These are phyloP conservation scores for Iselma pallidipennis DNA, from an alignment of 2,888 invertebrate genomes.

Conservation along the genomic window DNA sequence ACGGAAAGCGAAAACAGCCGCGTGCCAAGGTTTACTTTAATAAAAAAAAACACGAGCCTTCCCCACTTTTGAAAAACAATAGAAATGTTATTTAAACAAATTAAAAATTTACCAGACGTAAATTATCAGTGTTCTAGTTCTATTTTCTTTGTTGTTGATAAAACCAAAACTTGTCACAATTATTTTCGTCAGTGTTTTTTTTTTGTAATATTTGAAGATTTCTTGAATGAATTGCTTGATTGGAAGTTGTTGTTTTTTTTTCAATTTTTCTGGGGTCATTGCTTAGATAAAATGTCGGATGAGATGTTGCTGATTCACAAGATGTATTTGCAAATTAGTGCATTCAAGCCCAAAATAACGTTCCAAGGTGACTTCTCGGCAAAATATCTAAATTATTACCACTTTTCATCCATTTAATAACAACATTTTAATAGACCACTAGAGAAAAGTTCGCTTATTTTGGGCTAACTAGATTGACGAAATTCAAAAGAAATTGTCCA, in stretches of 20 bases:
- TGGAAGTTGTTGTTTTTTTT: too few species aligned
- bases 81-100: too few species aligned
- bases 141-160: background rate
- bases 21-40: background rate
- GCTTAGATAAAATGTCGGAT: conserved; percentile 33
- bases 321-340: conserved; percentile 8
- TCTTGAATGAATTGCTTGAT: too few species aligned
- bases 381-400: conserved; percentile 36
- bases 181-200: background rate
- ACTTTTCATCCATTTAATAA: conserved; percentile 24
- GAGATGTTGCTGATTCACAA: conserved; percentile 27
- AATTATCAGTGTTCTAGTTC: background rate
- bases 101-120: too few species aligned
- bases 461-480: too few species aligned
- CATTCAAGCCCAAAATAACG: conserved; percentile 37
- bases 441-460: too few species aligned
- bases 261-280: conserved; percentile 28
- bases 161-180: background rate
- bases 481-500: too few species aligned
- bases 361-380: conserved; percentile 39
- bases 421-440: too few species aligned
- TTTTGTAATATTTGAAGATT: background rate
- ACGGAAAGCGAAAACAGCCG: conserved; percentile 1
- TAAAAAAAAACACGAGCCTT: background rate
- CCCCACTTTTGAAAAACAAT: too few species aligned